A percentile compares a stretch with the other conserved stretches of the same genome.
phyloP scores from a whole-genome alignment of 2,888 invertebrate genomes.

The Caenorhabditis plicata region DNA sequence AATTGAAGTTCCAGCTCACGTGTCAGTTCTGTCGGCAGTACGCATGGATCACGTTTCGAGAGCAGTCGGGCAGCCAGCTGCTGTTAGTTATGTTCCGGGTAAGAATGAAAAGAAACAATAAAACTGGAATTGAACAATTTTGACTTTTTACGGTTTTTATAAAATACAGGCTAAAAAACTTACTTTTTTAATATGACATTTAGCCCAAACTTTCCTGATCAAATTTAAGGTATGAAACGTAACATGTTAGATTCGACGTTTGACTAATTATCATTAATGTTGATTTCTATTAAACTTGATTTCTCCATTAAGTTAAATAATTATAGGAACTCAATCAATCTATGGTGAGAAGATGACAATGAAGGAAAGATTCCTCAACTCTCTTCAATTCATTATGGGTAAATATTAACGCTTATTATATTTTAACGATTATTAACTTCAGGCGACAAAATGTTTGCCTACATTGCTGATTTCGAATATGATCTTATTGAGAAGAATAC shows the following conservation, averaged over 20 bases:
- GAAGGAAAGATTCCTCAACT: slow-evolving; percentile 16
- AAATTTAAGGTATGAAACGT: too few species aligned
- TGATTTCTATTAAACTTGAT: too few species aligned
- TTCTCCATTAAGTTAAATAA: too few species aligned
- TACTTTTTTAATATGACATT: too few species aligned
- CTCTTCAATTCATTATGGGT: slow-evolving; percentile 6
- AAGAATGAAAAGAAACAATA: slow-evolving; percentile 4
- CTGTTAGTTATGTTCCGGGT: slow-evolving; percentile 22
- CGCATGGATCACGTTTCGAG: slow-evolving; percentile 31
- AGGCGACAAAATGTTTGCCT: not conserved
- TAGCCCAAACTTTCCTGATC: too few species aligned
- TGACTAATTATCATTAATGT: too few species aligned
- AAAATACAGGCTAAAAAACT: too few species aligned
- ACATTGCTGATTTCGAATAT: slow-evolving; percentile 2
- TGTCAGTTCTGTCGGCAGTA: slow-evolving; percentile 20
- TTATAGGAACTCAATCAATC: not conserved
- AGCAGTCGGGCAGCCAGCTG: slow-evolving; percentile 27
- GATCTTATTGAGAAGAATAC: slow-evolving; percentile 2
- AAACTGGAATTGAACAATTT: slow-evolving; percentile 8
- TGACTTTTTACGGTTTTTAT: not conserved
- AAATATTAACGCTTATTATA: too few species aligned
- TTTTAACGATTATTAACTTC: too few species aligned
- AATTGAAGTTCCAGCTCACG: slow-evolving; percentile 29
- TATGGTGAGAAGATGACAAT: slow-evolving; percentile 1
- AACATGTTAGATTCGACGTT: too few species aligned